Percentiles rank a stretch among this genome's conserved stretches.
These are phyloP conservation scores for Hippopotamus amphibius DNA, from an alignment of 2,113 vertebrate species.

Conservation along the genomic window DNA sequence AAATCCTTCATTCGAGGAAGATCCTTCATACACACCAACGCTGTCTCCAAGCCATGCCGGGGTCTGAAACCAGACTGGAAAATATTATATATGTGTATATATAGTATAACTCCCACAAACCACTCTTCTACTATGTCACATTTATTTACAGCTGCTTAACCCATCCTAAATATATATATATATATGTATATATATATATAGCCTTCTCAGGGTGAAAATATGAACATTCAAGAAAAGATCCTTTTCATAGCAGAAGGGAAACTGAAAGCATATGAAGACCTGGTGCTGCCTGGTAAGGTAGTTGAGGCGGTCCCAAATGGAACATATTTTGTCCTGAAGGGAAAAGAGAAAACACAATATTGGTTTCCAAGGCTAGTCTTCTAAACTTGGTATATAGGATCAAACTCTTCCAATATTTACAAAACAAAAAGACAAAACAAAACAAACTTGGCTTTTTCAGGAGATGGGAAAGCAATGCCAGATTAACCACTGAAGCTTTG, in stretches of 20 bases:
- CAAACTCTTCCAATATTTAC: neutral
- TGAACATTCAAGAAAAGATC: slow-evolving; percentile 68
- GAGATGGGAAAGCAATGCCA: neutral
- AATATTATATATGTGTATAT: slow-evolving; percentile 86
- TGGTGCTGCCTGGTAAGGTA: slow-evolving; percentile 70
- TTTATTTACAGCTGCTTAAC: slow-evolving; percentile 71
- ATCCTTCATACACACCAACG: slow-evolving; percentile 85
- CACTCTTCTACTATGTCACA: slow-evolving; percentile 75
- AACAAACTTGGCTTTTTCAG: neutral
- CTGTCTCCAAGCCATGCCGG: slow-evolving; percentile 84
- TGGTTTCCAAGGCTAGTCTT: slow-evolving; percentile 70
- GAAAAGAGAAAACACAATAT: slow-evolving; percentile 78
- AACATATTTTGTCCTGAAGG: slow-evolving; percentile 78
- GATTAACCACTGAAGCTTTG: neutral
- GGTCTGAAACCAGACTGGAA: slow-evolving; percentile 86
- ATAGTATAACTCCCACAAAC: slow-evolving; percentile 80
- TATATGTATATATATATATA: neutral
- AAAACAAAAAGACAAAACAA: neutral
- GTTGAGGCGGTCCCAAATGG: slow-evolving; percentile 71
- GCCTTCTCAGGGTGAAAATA: slow-evolving; percentile 66
- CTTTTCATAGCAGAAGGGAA: slow-evolving; percentile 71
- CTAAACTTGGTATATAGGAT: slow-evolving; percentile 42
- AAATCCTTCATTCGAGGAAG: slow-evolving; percentile 84
- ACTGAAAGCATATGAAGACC: slow-evolving; percentile 68
- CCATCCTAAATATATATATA: slow-evolving; percentile 19